These are phyloP conservation scores for Arbacia lixula DNA, from an alignment of 53 echinoderm and acorn worm species.

Conservation along the genomic window DNA sequence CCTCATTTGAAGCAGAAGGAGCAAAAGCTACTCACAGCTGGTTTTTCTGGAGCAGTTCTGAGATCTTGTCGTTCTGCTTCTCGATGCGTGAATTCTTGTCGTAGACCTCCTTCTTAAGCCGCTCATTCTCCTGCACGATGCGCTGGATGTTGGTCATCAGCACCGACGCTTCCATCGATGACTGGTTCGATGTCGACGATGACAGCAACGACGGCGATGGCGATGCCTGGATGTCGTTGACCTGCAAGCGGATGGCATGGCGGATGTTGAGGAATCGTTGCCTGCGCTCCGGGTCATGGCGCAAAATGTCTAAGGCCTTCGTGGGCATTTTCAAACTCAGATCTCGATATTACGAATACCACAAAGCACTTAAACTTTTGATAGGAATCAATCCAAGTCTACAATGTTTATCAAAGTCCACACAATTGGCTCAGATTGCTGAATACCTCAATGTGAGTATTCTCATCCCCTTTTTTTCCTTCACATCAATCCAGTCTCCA, in stretches of 20 bases:
- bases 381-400: no score
- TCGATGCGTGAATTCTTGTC: conserved; percentile 88
- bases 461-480: no score
- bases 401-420: no score
- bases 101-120: conserved; percentile 82
- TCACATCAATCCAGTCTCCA: no score
- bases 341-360: no score
- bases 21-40: conserved; percentile 98
- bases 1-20: no score
- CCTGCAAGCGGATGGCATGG: conserved; percentile 39
- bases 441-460: no score
- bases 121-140: conserved; percentile 96
- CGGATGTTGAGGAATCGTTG: neutral
- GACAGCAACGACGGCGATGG: conserved; percentile 3
- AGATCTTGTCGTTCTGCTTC: conserved; percentile 94
- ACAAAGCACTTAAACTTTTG: no score
- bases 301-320: neutral
- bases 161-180: conserved; percentile 83
- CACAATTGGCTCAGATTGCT: no score
- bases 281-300: neutral
- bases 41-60: conserved; percentile 94
- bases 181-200: conserved; percentile 13
- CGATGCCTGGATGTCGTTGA: conserved; percentile 29
- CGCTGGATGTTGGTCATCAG: conserved; percentile 94
- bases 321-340: neutral